These are phyloP conservation scores for Collichthys lucidus DNA, from an alignment of 2,113 vertebrate genomes.

Conservation along the genomic window DNA sequence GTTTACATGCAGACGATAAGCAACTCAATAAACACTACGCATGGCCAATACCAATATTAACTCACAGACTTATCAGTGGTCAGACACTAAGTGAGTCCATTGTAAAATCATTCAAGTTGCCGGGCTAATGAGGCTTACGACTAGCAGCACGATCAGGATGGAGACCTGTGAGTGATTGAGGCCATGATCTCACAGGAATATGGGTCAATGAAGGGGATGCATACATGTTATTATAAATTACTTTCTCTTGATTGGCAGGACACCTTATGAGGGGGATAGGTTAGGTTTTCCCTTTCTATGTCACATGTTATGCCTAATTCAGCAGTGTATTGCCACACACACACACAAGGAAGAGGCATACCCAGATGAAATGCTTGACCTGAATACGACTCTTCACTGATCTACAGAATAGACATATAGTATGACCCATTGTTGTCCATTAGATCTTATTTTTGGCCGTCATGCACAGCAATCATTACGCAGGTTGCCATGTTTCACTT, in stretches of 20 bases:
- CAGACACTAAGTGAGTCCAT: constrained; percentile 10
- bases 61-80: background rate
- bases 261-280: too few relatives aligned
- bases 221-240: too few relatives aligned
- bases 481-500: constrained; percentile 37
- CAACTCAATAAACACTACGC: background rate
- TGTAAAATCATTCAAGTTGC: background rate
- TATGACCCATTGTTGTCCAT: constrained; percentile 20
- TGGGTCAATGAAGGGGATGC: constrained; percentile 21
- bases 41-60: constrained; percentile 16
- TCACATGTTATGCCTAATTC: background rate
- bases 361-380: constrained; percentile 15
- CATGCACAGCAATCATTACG: constrained; percentile 32
- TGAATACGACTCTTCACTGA: constrained; percentile 25
- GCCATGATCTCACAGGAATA: constrained; percentile 25
- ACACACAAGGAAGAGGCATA: background rate
- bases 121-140: background rate
- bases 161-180: constrained; percentile 2
- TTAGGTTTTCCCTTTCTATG: constrained; percentile 6
- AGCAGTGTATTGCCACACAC: background rate
- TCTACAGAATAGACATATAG: background rate
- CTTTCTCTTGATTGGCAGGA: too few relatives aligned
- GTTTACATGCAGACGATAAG: background rate
- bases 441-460: constrained; percentile 22
- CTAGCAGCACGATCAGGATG: background rate